Evolutionary conservation across 2,888 invertebrate species (phyloP).

Genomic region (Sinodicranocentrus sp.): DNA sequence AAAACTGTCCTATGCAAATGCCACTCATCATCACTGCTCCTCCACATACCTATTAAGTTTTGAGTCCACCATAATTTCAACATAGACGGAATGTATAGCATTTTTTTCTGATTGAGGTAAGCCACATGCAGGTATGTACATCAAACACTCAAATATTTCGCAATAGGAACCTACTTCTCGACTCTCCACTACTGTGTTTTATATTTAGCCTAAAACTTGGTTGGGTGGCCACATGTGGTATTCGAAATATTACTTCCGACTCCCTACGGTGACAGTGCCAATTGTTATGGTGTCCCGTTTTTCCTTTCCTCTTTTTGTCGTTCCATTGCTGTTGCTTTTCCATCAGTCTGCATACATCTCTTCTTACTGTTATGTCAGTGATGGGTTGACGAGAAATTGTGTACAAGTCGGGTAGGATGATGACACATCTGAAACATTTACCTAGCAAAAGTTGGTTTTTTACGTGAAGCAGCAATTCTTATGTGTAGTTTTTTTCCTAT

Average conservation of each 20-base stretch:
- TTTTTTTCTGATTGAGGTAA: constrained; percentile 7
- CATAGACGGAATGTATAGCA: background rate
- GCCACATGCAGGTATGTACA: background rate
- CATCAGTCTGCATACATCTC: background rate
- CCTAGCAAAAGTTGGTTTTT: no score
- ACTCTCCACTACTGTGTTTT: background rate
- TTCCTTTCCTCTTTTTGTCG: constrained; percentile 18
- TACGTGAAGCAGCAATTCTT: no score
- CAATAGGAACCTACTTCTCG: background rate
- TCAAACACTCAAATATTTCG: background rate
- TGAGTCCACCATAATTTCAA: background rate
- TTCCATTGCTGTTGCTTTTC: background rate
- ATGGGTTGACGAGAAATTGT: constrained; percentile 1
- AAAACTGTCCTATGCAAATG: constrained; percentile 6
- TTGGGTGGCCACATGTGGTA: constrained; percentile 40
- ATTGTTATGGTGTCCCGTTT: constrained; percentile 40
- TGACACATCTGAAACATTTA: constrained; percentile 38
- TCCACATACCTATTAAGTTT: background rate
- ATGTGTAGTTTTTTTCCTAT: background rate
- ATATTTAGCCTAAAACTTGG: background rate
- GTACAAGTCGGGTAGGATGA: constrained; percentile 1
- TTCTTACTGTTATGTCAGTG: background rate
- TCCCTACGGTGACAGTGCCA: constrained; percentile 42
- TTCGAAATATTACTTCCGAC: constrained; percentile 50
- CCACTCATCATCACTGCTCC: background rate